phyloP scores from a whole-genome alignment of 2,888 invertebrate genomes.

The Laspeyria flexula region DNA sequence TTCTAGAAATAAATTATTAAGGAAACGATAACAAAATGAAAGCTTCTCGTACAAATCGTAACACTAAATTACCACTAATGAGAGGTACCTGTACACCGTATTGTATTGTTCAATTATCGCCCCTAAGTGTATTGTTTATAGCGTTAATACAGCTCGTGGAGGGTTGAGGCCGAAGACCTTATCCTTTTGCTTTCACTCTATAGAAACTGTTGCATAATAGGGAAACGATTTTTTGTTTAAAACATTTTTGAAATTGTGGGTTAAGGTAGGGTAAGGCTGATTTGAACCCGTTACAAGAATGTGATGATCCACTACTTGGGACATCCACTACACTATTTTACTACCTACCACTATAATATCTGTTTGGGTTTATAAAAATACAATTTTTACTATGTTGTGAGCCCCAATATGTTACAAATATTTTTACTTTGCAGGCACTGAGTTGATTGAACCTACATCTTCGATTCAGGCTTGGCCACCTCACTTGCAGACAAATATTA shows the following conservation, averaged over 20 bases:
- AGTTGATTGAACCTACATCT: too few species aligned
- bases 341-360: too few species aligned
- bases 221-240: conserved; percentile 18
- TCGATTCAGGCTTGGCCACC: too few species aligned
- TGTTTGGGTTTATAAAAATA: too few species aligned
- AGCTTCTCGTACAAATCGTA: conserved; percentile 41
- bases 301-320: too few species aligned
- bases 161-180: conserved; percentile 52
- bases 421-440: too few species aligned
- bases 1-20: conserved; percentile 6
- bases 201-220: conserved; percentile 37
- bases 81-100: conserved; percentile 27
- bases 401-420: too few species aligned
- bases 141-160: conserved; percentile 37
- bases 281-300: too few species aligned
- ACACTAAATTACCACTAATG: conserved; percentile 51
- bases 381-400: too few species aligned
- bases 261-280: too few species aligned
- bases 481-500: too few species aligned
- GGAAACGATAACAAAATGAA: conserved; percentile 41
- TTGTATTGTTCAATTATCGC: conserved; percentile 29
- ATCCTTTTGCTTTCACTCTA: conserved; percentile 58
- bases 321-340: too few species aligned
- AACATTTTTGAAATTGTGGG: conserved; percentile 4
- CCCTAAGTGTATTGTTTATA: conserved; percentile 32